phyloP scores from a whole-genome alignment of 1,140 invertebrate species.

The Drosophila tropicalis region DNA sequence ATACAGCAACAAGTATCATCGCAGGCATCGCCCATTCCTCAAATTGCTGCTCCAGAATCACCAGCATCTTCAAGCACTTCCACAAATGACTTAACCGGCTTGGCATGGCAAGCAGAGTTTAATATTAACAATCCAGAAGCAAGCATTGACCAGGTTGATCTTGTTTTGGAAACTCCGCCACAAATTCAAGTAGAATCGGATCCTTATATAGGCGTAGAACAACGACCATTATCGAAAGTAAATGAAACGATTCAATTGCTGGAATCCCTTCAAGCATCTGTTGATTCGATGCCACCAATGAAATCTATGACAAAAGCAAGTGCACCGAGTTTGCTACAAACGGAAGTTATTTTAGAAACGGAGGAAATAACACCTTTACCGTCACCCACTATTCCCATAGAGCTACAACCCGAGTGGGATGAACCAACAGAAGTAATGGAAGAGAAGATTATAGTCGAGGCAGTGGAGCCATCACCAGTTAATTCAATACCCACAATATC shows the following conservation, averaged over 20 bases:
- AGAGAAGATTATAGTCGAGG: background rate
- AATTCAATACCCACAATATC: background rate
- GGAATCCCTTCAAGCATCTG: slow-evolving; percentile 5
- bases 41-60: slow-evolving; percentile 5
- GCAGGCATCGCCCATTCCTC: slow-evolving; percentile 23
- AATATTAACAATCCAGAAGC: slow-evolving; percentile 11
- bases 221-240: slow-evolving; percentile 11
- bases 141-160: slow-evolving; percentile 8
- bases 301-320: background rate
- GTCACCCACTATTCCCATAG: background rate
- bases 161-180: background rate
- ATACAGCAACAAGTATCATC: slow-evolving; percentile 15
- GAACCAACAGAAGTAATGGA: background rate
- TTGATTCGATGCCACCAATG: background rate
- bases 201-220: background rate
- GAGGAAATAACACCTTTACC: slow-evolving; percentile 6
- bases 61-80: slow-evolving; percentile 21
- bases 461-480: background rate
- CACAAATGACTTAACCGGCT: slow-evolving; percentile 39
- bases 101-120: slow-evolving; percentile 33
- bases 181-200: background rate
- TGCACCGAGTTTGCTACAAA: slow-evolving; percentile 6
- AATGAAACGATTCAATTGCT: slow-evolving; percentile 4
- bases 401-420: background rate
- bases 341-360: slow-evolving; percentile 17